These are phyloP conservation scores for Zoroaster sp. DNA, from an alignment of 53 echinoderm and acorn worm species.

Conservation along the genomic window DNA sequence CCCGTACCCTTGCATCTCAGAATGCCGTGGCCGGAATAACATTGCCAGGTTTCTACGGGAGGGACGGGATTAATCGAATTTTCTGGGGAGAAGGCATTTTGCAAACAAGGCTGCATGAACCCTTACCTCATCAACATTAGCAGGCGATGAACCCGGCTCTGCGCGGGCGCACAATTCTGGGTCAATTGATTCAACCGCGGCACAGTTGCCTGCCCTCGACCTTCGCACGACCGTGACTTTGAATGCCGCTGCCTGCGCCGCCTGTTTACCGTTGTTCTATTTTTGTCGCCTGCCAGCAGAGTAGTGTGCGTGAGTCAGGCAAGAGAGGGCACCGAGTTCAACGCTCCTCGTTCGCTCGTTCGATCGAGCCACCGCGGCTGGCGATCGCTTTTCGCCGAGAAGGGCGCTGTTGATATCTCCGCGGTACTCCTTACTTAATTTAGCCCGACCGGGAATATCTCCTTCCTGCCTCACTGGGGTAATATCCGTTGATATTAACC, in stretches of 20 bases:
- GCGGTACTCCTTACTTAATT: neutral
- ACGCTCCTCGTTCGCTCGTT: slow-evolving; percentile 23
- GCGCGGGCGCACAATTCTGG: slow-evolving; percentile 59
- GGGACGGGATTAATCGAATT: slow-evolving; percentile 58
- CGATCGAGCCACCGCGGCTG: slow-evolving; percentile 44
- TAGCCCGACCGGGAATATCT: neutral
- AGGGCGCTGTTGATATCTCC: slow-evolving; percentile 45
- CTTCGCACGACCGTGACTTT: slow-evolving; percentile 90
- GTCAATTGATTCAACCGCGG: slow-evolving; percentile 65
- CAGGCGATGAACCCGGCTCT: slow-evolving; percentile 47
- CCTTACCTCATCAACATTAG: slow-evolving; percentile 44
- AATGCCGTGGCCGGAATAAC: slow-evolving; percentile 41
- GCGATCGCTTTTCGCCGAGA: slow-evolving; percentile 83
- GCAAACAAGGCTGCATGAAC: slow-evolving; percentile 26
- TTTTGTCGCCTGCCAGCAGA: slow-evolving; percentile 61
- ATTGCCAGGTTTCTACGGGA: slow-evolving; percentile 47
- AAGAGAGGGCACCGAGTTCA: slow-evolving; percentile 38
- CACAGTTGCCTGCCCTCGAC: slow-evolving; percentile 81
- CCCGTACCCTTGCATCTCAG: slow-evolving; percentile 41
- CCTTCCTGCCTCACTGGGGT: neutral
- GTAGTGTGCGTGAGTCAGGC: slow-evolving; percentile 48
- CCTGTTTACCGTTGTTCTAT: slow-evolving; percentile 70
- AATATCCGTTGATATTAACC: neutral
- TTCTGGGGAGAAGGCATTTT: slow-evolving; percentile 45
- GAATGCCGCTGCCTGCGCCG: slow-evolving; percentile 62